Base-by-base conservation (phyloP, 1,140 invertebrate species). In the Bombus turneri region DNA sequence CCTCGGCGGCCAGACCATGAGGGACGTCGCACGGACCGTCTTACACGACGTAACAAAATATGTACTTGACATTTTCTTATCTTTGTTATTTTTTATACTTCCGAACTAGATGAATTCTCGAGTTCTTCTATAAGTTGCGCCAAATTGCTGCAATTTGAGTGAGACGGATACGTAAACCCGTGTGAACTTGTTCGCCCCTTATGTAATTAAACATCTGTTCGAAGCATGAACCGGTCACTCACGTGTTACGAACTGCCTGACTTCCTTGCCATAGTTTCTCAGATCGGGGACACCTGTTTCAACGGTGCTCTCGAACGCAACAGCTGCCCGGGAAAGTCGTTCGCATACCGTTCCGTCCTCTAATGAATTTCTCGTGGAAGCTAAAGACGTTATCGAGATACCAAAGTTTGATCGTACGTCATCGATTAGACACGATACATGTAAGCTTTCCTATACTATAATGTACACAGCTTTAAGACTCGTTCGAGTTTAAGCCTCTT, bases 121-220 rank as follows among this genome's bases (percentile, higher is more conserved):
- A 22, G 47, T 22, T 18, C 47, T 22, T 4, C 43, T 39, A n/a
- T n/a, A n/a, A 25, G 28, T n/a, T 41, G 8, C 25, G 31, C 28
- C 4, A 57, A 41, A 76, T 83, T 39, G 12, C 10, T 25, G 81
- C 5, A 39, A 68, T 28, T 68, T 18, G 28, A 69, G 37, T 31
- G 6, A n/a, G 34, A 34, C 62, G n/a, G 13, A 28, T n/a, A 43
- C 34, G 37, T 57, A 69, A 57, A 22, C 74, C 81, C 74, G 64
- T 41, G 74, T n/a, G 43, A 83, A 83, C 43, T 83, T 69, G 62
- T 53, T 22, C 74, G 28, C 2, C 43, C 62, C 73, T 77, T 83
- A 78, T 53, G 81, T 78, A 83, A 83, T 83, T 83, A 83, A 83
- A 83, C 81, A 83, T 74, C 81, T 83, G 81, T 77, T 34, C 64